Evolutionary conservation across 2,797 vertebrate species (phyloP).

Genomic region (Okamejei kenojei): DNA sequence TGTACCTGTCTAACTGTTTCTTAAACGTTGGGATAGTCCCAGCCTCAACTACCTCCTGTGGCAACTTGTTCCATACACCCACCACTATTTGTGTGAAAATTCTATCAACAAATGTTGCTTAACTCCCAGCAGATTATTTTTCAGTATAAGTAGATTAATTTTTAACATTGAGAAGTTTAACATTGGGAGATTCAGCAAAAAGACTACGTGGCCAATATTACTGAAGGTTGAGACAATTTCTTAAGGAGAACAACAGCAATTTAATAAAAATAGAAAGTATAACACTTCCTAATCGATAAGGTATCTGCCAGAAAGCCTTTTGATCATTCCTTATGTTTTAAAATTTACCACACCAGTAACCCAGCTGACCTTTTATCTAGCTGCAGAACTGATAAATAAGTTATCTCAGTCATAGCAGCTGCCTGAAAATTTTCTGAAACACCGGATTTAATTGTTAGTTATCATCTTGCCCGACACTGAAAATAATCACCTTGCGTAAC

Average conservation of each 20-base stretch:
- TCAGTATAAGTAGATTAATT: not conserved
- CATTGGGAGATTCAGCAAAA: not conserved
- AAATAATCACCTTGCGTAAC: constrained; percentile 22
- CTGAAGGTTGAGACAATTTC: not conserved
- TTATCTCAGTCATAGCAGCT: constrained; percentile 3
- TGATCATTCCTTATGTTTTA: not conserved
- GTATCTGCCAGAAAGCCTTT: not conserved
- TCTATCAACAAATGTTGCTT: too few species aligned
- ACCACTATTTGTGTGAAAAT: too few species aligned
- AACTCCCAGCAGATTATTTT: too few species aligned
- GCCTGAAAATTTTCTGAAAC: constrained; percentile 4
- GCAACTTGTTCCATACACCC: too few species aligned
- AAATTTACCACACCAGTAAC: not conserved
- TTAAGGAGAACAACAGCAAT: too few species aligned
- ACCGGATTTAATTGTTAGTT: constrained; percentile 10
- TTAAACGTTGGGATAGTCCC: too few species aligned
- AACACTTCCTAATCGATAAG: not conserved
- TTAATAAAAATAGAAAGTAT: not conserved
- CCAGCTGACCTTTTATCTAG: constrained; percentile 20
- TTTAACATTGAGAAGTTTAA: not conserved
- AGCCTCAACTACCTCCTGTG: too few species aligned
- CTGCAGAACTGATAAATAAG: constrained; percentile 22
- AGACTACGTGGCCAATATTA: not conserved
- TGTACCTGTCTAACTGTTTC: too few species aligned
- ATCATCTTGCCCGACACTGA: not conserved